Base-by-base conservation (phyloP, 2,113 vertebrate species). In the Xenopus laevis region DNA sequence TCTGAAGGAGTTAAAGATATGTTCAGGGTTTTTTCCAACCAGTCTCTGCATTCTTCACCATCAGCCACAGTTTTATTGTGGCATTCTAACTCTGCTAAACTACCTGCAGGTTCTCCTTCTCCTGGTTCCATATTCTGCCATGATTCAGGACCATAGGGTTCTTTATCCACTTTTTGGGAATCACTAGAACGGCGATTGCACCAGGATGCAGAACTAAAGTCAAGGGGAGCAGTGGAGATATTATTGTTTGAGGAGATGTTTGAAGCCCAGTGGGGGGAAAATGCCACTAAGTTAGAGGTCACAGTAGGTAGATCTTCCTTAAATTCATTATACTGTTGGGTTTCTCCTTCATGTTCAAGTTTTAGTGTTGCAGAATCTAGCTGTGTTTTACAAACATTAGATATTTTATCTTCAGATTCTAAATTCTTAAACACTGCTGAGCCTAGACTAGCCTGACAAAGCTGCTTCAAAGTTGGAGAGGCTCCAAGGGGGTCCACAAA, bases 231-330 rank as follows among this genome's bases (percentile, higher is more conserved):
- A 79, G 83, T 77, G 7, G 74, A 57, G 0, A 87, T 86, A 78
- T 96, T 96, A 81, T 96, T 97, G 81, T 96, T 96, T 71, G 93
- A 89, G 0, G 94, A 97, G 71, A 87, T 84, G 63, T 94, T 95
- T 18, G 92, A 91, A 33, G 88, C 83, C 95, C 95, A 96, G 13
- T 90, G 90, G 33, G 86, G 70, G 20, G 59, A 70, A 57, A 70
- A 69, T 20, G 27, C 11, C 13, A 60, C 13, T 16, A 45, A 46
- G 6, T 33, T 16, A 57, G 74, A 57, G 16, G 59, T 23, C 50
- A 10, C 52, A 21, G 20, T 47, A 21, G 58, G 30, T 9, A 62
- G n/a, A 11, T 75, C 65, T 58, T 10, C 53, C n/a, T 64, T 65
- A 60, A 68, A 52, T 20, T 62, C 57, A 20, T 10, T n/a, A 7